Base-by-base conservation (phyloP, 2,888 invertebrate genomes). In the Loripinus fragilis region DNA sequence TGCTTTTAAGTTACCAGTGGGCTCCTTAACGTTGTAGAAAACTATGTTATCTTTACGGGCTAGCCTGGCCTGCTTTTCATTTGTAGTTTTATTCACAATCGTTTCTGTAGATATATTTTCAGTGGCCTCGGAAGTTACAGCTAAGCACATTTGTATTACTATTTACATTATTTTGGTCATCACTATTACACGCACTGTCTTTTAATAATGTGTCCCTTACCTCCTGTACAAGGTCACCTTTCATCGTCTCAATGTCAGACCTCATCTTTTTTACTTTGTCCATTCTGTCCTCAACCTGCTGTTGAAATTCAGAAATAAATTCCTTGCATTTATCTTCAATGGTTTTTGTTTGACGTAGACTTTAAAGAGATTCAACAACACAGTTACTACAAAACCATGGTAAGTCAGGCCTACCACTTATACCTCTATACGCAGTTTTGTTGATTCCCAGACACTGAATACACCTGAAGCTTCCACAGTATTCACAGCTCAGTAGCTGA, bases 331-430 rank as follows among this genome's bases (percentile, higher is more conserved):
- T 55, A 28, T 55, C 55, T 55, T 17, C 55, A 28, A 55, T 55
- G 30, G 55, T 25, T 28, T 55, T 55, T 55, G 55, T 55, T 55
- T 55, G 55, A 7, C 55, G 23, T 28, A 55, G 20, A 28, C 55
- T 55, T 55, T 55, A 25, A 25, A 55, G 55, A 25, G 55, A 55
- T 55, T 55, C 28, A 7, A 55, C 55, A 55, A n/a, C n/a, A n/a
- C n/a, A n/a, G n/a, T n/a, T n/a, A n/a, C n/a, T n/a, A n/a, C n/a
- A n/a, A n/a, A n/a, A 55, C 55, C 55, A 55, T 55, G 55, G 55
- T 55, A 55, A 17, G 28, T 55, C 55, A 10, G 55, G 55, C 55
- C 55, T 55, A 55, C 55, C 55, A 25, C 55, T 55, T 7, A 55
- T 55, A 28, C 55, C 55, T 28, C 55, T 25, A 55, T 55, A 55